Evolutionary conservation across 2,113 vertebrate species (phyloP).

Genomic region (Ginglymostoma cirratum): DNA sequence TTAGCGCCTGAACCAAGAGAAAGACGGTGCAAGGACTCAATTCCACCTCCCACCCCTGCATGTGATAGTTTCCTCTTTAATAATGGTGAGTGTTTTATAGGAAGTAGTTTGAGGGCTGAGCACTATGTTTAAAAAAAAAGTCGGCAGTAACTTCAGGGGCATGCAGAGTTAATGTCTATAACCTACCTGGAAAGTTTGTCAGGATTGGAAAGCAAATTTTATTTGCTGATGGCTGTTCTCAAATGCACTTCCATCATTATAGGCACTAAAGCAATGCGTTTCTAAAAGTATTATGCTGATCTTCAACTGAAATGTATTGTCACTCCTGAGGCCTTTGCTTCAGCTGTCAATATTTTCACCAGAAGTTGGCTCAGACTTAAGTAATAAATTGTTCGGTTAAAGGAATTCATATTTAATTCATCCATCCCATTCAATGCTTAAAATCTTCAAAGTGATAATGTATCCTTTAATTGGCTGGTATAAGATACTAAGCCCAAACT

Average conservation of each 20-base stretch:
- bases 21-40: background rate
- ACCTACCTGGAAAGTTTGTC: background rate
- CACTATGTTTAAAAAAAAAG: no score
- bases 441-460: background rate
- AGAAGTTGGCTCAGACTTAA: background rate
- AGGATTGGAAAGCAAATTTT: slow-evolving; percentile 6
- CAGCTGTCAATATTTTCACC: background rate
- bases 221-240: background rate
- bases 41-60: no score
- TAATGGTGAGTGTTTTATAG: background rate
- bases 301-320: background rate
- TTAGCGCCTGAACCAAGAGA: background rate
- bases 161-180: background rate
- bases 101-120: background rate
- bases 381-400: background rate
- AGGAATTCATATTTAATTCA: background rate
- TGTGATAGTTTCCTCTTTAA: background rate
- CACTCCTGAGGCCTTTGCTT: background rate
- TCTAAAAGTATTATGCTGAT: background rate
- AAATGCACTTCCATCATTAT: background rate
- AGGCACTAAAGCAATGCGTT: background rate
- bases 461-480: background rate
- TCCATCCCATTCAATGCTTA: background rate
- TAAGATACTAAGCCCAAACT: background rate
- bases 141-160: background rate